phyloP scores from a whole-genome alignment of 2,888 invertebrate genomes.

The Agrochola macilenta region DNA sequence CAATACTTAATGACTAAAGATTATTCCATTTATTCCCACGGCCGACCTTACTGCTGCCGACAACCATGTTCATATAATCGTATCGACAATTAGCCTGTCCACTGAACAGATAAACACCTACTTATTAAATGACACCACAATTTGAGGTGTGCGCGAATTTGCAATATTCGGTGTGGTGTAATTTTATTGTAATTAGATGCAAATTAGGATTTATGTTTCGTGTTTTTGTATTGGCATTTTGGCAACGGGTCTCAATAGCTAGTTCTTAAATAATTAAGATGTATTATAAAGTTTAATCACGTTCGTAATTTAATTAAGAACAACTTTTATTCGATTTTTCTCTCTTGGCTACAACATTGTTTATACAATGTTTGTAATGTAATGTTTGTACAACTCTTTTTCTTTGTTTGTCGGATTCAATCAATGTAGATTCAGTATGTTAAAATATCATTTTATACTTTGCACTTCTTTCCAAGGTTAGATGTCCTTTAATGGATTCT shows the following conservation, averaged over 20 bases:
- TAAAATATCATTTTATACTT: not conserved
- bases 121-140: conserved; percentile 66
- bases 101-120: conserved; percentile 53
- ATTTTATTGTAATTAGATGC: conserved; percentile 63
- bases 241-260: not conserved
- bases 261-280: not conserved
- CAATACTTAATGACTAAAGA: conserved; percentile 6
- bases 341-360: not conserved
- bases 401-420: too few relatives aligned
- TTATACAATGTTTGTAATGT: too few relatives aligned
- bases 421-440: not conserved
- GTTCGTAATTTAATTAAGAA: not conserved
- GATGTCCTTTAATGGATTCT: not conserved
- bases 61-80: conserved; percentile 47
- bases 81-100: conserved; percentile 56
- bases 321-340: too few relatives aligned
- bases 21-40: conserved; percentile 50
- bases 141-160: conserved; percentile 60
- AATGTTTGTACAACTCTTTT: too few relatives aligned
- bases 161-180: conserved; percentile 63
- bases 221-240: conserved; percentile 5
- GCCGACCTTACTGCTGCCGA: conserved; percentile 50
- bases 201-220: conserved; percentile 42
- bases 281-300: not conserved
- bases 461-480: not conserved